Base-by-base conservation (phyloP, 2,888 invertebrate genomes). In the Hypolimnas misippus region DNA sequence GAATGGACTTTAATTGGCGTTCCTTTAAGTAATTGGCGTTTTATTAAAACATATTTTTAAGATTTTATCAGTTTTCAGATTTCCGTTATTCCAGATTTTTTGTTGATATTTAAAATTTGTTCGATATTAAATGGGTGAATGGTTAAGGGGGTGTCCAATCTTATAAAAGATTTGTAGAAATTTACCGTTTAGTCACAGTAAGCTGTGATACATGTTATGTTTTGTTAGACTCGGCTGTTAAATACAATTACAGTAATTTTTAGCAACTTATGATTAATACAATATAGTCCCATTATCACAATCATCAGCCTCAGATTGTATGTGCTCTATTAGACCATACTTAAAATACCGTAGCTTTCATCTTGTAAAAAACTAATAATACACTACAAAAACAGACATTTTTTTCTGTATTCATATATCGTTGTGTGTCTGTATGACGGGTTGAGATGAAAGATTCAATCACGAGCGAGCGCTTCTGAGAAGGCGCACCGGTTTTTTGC, bases 401-500 rank as follows among this genome's bases (percentile, higher is more conserved):
- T 78, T n/a, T 60, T 66, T 79, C 78, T 79, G 77, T 70, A 16
- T 14, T 79, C 76, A 25, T 63, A 64, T 69, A 69, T 66, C 68
- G 68, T 59, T 76, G 76, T 78, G 73, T 71, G 72, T 72, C 73
- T 69, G 76, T 77, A 75, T 78, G 82, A 66, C 70, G 78, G 77
- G 71, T 73, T 76, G 70, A 84, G 83, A 86, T 83, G 85, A 83
- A 84, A 87, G 84, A 87, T 87, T 87, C 87, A 87, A 88, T 88
- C 89, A 88, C 84, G 83, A 79, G 67, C 75, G 77, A 73, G 70
- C 77, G 84, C 79, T 90, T 89, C 88, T 79, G 79, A 86, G 87
- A 89, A 89, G 77, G 68, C 74, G 74, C 73, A 53, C 66, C 68
- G 62, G 62, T 67, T 83, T 86, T 83, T 81, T 78, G 78, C 72